Base-by-base conservation (phyloP, 2,888 invertebrate species). In the Anthophora plumipes region DNA sequence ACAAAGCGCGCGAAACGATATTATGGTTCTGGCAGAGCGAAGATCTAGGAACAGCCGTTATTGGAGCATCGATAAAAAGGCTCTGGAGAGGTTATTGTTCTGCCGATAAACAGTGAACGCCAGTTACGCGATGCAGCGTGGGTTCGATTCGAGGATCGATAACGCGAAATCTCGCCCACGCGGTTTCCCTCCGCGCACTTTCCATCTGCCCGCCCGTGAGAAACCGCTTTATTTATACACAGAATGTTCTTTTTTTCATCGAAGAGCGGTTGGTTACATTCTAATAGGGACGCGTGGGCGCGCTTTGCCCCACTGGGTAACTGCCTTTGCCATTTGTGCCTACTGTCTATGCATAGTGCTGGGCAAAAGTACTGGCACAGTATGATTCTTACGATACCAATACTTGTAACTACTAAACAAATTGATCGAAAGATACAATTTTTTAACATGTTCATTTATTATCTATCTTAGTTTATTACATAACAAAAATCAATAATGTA, bases 161-260 rank as follows among this genome's bases (percentile, higher is more conserved):
- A 81, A 72, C 66, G 64, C 54, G 77, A 68, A 50, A 80, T 83
- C 64, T 77, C 84, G 74, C 77, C 77, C 74, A 84, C 77, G 71
- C 77, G n/a, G 70, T 77, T 72, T 81, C 66, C 66, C 75, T 57
- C 50, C 48, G 52, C n/a, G 61, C 43, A 64, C 69, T 78, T 82
- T 84, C 78, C 66, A 75, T 81, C 78, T 64, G 59, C 60, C 31
- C 31, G 31, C 74, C 60, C 70, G 63, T 69, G 78, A 84, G 81
- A 57, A 81, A 70, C 39, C 61, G 25, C 61, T 84, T 84, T 72
- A 78, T 84, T 84, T 84, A 75, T 77, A 72, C 70, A 25, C 52
- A 39, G 80, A 69, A 68, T 72, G 55, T 66, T 72, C 52, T 82
- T 67, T n/a, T 60, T 81, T 76, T 41, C 61, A 72, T 66, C 81